A percentile compares a stretch with the other conserved stretches of the same genome.
These are phyloP conservation scores for Drosophila sechellia DNA, from an alignment of 1,140 invertebrate genomes.

Conservation along the genomic window DNA sequence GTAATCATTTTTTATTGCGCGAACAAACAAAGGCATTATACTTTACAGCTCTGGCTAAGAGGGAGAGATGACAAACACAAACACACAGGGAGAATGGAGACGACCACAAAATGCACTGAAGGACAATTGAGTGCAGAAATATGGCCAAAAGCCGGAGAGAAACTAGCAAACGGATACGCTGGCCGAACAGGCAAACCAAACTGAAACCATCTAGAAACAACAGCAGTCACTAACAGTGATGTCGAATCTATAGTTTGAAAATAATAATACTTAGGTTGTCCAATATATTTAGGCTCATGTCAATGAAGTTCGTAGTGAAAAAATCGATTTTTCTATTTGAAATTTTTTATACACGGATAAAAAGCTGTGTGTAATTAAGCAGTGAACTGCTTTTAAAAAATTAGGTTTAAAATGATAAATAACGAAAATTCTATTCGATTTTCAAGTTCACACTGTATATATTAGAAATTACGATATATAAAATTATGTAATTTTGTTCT, in stretches of 20 bases:
- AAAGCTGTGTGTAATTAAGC: too few relatives aligned
- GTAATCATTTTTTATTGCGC: constrained; percentile 82
- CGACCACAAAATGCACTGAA: constrained; percentile 73
- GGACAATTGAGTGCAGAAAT: constrained; percentile 81
- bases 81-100: constrained; percentile 29
- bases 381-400: too few relatives aligned
- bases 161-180: constrained; percentile 59
- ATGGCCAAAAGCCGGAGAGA: constrained; percentile 64
- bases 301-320: too few relatives aligned
- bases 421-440: too few relatives aligned
- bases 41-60: constrained; percentile 56
- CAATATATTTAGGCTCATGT: too few relatives aligned
- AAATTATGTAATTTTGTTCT: too few relatives aligned
- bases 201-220: constrained; percentile 10
- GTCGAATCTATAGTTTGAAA: background rate
- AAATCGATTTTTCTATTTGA: too few relatives aligned
- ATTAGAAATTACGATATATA: too few relatives aligned
- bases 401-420: too few relatives aligned
- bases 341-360: too few relatives aligned
- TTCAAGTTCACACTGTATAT: too few relatives aligned
- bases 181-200: constrained; percentile 53
- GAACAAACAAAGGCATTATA: constrained; percentile 82
- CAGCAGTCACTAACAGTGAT: constrained; percentile 2
- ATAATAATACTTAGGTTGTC: background rate
- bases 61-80: constrained; percentile 35